Percentiles rank a stretch among this genome's conserved stretches.
Conservation (phyloP, 1,140 invertebrate species). For the Brachionus sp. region DNA sequence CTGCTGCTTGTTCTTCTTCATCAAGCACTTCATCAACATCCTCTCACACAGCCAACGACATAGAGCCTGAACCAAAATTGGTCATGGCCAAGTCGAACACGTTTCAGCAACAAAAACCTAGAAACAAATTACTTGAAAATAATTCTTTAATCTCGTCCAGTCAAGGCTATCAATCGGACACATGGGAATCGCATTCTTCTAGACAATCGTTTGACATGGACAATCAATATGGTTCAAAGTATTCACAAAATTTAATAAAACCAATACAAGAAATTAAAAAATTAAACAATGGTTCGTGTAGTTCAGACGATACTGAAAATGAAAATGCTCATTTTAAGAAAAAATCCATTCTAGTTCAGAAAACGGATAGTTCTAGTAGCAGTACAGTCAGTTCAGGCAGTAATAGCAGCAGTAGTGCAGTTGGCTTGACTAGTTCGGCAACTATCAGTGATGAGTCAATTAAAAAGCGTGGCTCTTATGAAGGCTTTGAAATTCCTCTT, state of each 20-base stretch:
- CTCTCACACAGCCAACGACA: slow-evolving; percentile 12
- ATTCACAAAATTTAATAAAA: slow-evolving; percentile 27
- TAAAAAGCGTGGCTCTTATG: neutral
- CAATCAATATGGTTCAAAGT: neutral
- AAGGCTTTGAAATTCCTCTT: neutral
- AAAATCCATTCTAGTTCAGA: neutral
- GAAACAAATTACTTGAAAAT: slow-evolving; percentile 29
- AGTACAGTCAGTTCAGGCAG: slow-evolving; percentile 32
- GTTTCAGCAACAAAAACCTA: neutral
- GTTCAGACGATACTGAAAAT: slow-evolving; percentile 22
- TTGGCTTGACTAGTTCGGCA: neutral
- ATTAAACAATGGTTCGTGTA: slow-evolving; percentile 28
- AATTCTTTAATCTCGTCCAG: slow-evolving; percentile 33
- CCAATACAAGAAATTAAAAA: slow-evolving; percentile 26
- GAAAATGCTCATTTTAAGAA: slow-evolving; percentile 18
- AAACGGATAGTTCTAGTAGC: neutral
- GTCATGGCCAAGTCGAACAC: neutral
- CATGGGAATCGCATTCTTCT: slow-evolving; percentile 40
- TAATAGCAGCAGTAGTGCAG: slow-evolving; percentile 22
- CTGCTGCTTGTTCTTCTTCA: slow-evolving; percentile 17
- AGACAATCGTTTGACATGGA: slow-evolving; percentile 42
- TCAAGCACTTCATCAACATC: neutral
- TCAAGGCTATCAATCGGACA: slow-evolving; percentile 46
- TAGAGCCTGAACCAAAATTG: slow-evolving; percentile 3
- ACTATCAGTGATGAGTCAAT: neutral